Base-by-base conservation (phyloP, 53 echinoderm and acorn worm species). In the Astropecten irregularis region DNA sequence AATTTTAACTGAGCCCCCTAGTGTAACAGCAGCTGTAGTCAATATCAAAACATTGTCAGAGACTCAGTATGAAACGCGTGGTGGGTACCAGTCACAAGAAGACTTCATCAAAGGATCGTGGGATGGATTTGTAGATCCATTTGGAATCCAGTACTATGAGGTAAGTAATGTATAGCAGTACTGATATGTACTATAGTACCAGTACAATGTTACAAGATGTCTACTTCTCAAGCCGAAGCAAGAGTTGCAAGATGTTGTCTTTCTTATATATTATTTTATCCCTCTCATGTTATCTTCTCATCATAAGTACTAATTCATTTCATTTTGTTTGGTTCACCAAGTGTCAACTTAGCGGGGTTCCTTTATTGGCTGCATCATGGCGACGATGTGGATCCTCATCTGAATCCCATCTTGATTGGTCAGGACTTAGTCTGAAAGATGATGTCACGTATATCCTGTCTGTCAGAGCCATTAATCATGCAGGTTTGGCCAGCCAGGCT, bases 391-490 rank as follows among this genome's bases (percentile, higher is more conserved):
- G 84, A n/a, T 42, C 57, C 4, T 27, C 57, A 40, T 56, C 49
- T 22, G 42, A 56, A 23, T 44, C 55, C 16, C 40, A 52, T 28
- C 46, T 48, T 11, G 71, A 60, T 56, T 84, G 69, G 44, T 58
- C 49, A 44, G 84, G 61, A 9, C 66, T 84, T 10, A 31, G 46
- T 52, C 34, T 84, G 15, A 25, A 9, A 15, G 69, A 69, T 15
- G 84, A 60, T 15, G 46, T 39, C 23, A 33, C 38, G 1, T 83
- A 83, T 58, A 54, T 39, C 35, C 19, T 83, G 40, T 56, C 42
- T 1, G 59, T 86, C 31, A 74, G 76, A 76, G 86, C 86, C 20
- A 18, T 86, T 30, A 86, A 86, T 52, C 76, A 64, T 67, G 86
- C 56, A n/a, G 70, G 59, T 40, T 28, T 86, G 21, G 19, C 23